Base-by-base conservation (phyloP, 2,797 vertebrate genomes). In the Hippocampus kuda region DNA sequence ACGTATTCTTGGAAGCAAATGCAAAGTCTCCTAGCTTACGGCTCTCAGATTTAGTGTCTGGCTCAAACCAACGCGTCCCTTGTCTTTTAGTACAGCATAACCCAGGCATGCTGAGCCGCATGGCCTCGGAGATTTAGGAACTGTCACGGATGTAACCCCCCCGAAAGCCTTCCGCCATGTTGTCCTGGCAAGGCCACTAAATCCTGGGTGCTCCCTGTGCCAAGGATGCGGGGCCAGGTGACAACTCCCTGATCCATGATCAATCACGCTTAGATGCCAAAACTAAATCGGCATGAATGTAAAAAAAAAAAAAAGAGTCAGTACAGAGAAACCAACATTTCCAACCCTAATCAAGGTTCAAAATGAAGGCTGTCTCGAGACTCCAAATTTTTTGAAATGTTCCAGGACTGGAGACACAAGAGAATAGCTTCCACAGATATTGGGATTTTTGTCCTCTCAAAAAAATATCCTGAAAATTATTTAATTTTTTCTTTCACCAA, bases 1-100 rank as follows among this genome's bases (percentile, higher is more conserved):
- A 44, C 26, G 34, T 16, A 49, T 49, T 54, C 27, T 64, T 60
- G 59, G 59, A 60, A 60, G 66, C 67, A 67, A 78, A 65, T 3
- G 22, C 1, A 0, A 5, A 57, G n/a, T 1, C n/a, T 24, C n/a
- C 22, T 3, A 26, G 38, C 61, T 73, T 57, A 65, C 56, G 34
- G 24, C 46, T 65, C 71, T 27, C 24, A 72, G 72, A 79, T 85
- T 85, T 80, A 83, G 70, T 72, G 72, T 0, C 72, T 83, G 78
- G 68, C 70, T 68, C 82, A 77, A 73, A 73, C 71, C 73, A 77
- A 68, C 72, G 48, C 24, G 8, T 66, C 73, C 38, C 62, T n/a
- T 20, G 20, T 60, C 44, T 24, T 73, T 75, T 68, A 72, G 63
- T 69, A 73, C 75, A 84, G 79, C 75, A 77, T 75, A 77, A 87